Evolutionary conservation across 2,888 invertebrate species (phyloP), one percentile per base, ranked within the genome.

Genomic region (Andrena camellia): DNA sequence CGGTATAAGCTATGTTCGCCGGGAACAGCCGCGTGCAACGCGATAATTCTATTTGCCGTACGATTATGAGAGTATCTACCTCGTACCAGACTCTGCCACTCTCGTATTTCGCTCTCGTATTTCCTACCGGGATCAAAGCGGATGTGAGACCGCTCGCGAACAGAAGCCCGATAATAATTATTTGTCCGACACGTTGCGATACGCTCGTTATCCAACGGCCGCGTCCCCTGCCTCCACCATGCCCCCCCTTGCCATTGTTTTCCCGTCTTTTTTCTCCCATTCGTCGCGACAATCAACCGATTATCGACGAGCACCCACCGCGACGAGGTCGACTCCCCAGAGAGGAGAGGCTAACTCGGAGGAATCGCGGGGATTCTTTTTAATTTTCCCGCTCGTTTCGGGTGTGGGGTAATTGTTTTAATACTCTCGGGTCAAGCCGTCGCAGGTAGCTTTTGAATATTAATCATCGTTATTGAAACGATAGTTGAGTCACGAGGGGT

Each of bases 31-130:
- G 86, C 87, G 88, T 85, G 90, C 91, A 92, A 90, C 90, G 92
- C 90, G 92, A 93, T 94, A 93, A 93, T 93, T 94, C 94, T 92
- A 93, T 93, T 94, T 92, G 90, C 90, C 90, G 85, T 90, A 89
- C 93, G 93, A 94, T 93, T 94, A 93, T 92, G 92, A 93, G 92
- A 93, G 92, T 93, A 94, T 93, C 93, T 91, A 89, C 91, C 90
- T 91, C 91, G 90, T 85, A 90, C 91, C 93, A 93, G 93, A 91
- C 91, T 86, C 85, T 70, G 77, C 80, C 84, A 83, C 88, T 87
- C 89, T 87, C 87, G 88, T 91, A 87, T 90, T 90, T 86, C 86
- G 87, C 85, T 88, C 90, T 86, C 90, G 89, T 88, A 89, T 91
- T 91, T 91, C 90, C 90, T 84, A 87, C 84, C 86, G 83, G 90